Evolutionary conservation across 2,888 invertebrate genomes (phyloP).

Genomic region (Psylliodes chrysocephalus): DNA sequence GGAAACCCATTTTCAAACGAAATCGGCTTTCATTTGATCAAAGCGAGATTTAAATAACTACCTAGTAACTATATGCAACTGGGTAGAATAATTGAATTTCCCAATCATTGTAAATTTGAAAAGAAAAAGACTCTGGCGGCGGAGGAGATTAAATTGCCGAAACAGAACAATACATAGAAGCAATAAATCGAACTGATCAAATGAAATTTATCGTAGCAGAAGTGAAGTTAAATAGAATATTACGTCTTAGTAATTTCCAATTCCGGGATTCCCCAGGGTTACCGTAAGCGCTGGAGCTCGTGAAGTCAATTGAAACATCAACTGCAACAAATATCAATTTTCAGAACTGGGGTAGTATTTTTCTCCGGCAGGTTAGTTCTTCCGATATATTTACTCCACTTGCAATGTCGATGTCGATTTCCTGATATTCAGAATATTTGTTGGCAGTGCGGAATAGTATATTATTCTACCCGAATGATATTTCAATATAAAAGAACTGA

Average conservation of each 20-base stretch:
- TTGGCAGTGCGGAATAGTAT: conserved; percentile 18
- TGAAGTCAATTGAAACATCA: conserved; percentile 44
- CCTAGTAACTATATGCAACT: not conserved
- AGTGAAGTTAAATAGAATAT: conserved; percentile 42
- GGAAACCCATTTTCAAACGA: not conserved
- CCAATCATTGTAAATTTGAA: conserved; percentile 27
- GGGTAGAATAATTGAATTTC: conserved; percentile 19
- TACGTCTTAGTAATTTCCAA: conserved; percentile 41
- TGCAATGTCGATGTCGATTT: conserved; percentile 4
- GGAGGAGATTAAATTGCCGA: conserved; percentile 31
- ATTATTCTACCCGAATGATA: not conserved
- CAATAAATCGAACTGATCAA: conserved; percentile 39
- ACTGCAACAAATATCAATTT: conserved; percentile 47
- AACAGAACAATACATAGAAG: conserved; percentile 31
- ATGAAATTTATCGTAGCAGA: conserved; percentile 40
- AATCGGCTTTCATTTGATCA: not conserved
- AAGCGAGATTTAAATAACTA: conserved; percentile 1
- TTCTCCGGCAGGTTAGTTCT: conserved; percentile 17
- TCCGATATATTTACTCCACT: conserved; percentile 24
- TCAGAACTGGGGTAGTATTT: conserved; percentile 33
- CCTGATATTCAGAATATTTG: conserved; percentile 15
- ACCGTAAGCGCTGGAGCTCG: conserved; percentile 28
- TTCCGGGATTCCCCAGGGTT: conserved; percentile 40
- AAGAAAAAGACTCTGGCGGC: conserved; percentile 18
- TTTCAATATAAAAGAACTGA: too few species aligned